Conservation (phyloP, 2,888 invertebrate species). For the Pegoplata infirma region DNA sequence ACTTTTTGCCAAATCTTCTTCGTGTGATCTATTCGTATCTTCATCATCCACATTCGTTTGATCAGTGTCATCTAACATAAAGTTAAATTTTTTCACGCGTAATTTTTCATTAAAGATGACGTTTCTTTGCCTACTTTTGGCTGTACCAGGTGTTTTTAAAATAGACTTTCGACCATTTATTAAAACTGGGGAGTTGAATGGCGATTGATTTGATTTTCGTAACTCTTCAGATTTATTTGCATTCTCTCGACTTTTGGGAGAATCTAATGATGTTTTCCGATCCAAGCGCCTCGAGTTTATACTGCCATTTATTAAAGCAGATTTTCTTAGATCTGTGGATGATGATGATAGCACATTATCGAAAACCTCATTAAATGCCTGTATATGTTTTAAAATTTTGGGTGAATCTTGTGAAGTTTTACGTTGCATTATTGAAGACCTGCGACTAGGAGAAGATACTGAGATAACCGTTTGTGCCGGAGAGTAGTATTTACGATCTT, state of each 20-base stretch:
- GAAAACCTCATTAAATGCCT: conserved; percentile 27
- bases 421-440: not conserved
- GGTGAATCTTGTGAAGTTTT: conserved; percentile 42
- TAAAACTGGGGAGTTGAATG: conserved; percentile 12
- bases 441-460: conserved; percentile 48
- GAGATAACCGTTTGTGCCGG: conserved; percentile 65
- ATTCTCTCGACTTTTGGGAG: not conserved
- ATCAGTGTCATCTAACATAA: conserved; percentile 64
- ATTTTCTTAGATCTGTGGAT: conserved; percentile 30
- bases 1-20: conserved; percentile 36
- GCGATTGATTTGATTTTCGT: not conserved
- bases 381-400: conserved; percentile 9
- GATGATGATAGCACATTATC: conserved; percentile 16
- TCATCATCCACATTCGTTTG: conserved; percentile 20
- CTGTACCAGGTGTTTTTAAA: conserved; percentile 74
- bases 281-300: conserved; percentile 1
- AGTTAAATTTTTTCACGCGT: conserved; percentile 70
- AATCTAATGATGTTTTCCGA: not conserved
- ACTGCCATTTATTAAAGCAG: conserved; percentile 20
- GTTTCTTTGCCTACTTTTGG: conserved; percentile 64
- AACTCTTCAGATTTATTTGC: not conserved
- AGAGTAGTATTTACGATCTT: conserved; percentile 65
- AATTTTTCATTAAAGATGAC: conserved; percentile 73
- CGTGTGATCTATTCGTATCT: conserved; percentile 26
- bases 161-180: conserved; percentile 69